Conservation (phyloP, 2,797 vertebrate species). For the Bryconaethiops microstoma region DNA sequence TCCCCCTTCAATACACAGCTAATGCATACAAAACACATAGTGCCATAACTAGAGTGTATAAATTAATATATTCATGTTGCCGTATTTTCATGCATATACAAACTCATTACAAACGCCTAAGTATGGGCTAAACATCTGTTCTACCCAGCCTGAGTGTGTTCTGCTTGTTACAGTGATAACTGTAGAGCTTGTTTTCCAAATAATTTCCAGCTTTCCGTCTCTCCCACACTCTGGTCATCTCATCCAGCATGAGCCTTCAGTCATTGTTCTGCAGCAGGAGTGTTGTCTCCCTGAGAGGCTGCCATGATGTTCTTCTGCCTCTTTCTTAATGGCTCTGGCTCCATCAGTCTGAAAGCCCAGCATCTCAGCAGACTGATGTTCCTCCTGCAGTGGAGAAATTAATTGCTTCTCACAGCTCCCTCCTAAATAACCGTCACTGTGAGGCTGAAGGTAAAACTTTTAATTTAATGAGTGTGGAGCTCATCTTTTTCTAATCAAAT, state of each 20-base stretch:
- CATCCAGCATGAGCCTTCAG: not conserved
- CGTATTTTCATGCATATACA: too few relatives aligned
- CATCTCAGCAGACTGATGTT: not conserved
- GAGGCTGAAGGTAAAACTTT: not conserved
- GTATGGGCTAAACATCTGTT: not conserved
- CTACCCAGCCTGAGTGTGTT: not conserved
- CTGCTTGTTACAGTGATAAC: not conserved
- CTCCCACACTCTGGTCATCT: not conserved
- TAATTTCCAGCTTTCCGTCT: not conserved
- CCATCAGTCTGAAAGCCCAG: not conserved
- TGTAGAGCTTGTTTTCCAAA: not conserved
- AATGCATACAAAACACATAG: too few relatives aligned
- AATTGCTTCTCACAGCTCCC: not conserved
- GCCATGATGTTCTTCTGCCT: not conserved
- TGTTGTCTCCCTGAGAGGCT: not conserved
- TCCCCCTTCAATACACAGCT: too few relatives aligned
- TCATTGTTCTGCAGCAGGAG: not conserved
- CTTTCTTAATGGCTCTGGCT: not conserved
- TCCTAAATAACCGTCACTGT: not conserved
- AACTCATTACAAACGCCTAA: too few relatives aligned
- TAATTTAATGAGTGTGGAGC: not conserved
- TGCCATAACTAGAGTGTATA: too few relatives aligned
- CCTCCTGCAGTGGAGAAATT: not conserved
- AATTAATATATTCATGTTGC: too few relatives aligned
- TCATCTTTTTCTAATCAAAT: constrained; percentile 3